A percentile compares a stretch with the other conserved stretches of the same genome.
Conservation (phyloP, 2,888 invertebrate genomes). For the Platycheirus albimanus region DNA sequence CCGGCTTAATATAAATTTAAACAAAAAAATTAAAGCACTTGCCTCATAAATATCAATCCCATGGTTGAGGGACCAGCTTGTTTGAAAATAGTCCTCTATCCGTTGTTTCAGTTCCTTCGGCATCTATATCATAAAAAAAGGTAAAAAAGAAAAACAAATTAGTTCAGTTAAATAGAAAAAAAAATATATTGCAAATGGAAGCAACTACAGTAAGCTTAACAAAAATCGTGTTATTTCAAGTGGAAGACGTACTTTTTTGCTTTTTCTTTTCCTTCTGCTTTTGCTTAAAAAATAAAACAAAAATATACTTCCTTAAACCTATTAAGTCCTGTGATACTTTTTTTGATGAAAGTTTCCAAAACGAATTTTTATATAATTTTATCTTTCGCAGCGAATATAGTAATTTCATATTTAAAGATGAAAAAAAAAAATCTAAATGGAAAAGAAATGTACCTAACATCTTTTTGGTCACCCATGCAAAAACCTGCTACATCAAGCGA, state of each 20-base stretch:
- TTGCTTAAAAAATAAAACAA: neutral
- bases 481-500: constrained; percentile 14
- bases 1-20: neutral
- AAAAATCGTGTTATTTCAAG: constrained; percentile 60
- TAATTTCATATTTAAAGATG: constrained; percentile 4
- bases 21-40: constrained; percentile 77
- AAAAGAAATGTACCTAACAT: constrained; percentile 10
- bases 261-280: neutral
- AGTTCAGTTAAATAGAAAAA: constrained; percentile 20
- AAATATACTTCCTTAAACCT: neutral
- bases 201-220: constrained; percentile 20
- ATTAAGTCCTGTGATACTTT: neutral
- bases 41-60: constrained; percentile 99
- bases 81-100: constrained; percentile 99
- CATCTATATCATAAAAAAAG: constrained; percentile 83
- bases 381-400: neutral
- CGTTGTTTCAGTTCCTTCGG: constrained; percentile 97
- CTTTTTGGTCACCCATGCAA: constrained; percentile 46
- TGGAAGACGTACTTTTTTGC: constrained; percentile 44
- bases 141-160: constrained; percentile 10
- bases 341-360: constrained; percentile 1
- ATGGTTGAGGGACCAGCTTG: constrained; percentile 98
- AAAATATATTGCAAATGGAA: constrained; percentile 31
- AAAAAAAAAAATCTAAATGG: neutral
- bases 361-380: constrained; percentile 1